Conservation (phyloP, 2,113 vertebrate species). For the Anolis sagrei region DNA sequence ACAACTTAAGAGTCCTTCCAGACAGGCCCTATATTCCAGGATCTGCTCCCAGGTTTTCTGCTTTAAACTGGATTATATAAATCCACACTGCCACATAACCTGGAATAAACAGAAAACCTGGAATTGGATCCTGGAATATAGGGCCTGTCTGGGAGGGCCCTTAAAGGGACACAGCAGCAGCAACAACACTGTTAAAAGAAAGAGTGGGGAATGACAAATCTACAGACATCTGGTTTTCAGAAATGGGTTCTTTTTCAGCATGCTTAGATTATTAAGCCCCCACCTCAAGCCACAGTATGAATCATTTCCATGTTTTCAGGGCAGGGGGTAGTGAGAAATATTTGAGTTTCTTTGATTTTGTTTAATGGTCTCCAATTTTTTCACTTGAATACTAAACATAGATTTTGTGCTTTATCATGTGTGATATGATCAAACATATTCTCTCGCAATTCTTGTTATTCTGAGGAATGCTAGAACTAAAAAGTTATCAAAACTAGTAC, state of each 20-base stretch:
- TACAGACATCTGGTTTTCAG: neutral
- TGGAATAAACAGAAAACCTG: too few relatives aligned
- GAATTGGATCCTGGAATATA: too few relatives aligned
- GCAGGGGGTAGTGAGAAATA: neutral
- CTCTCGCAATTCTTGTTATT: neutral
- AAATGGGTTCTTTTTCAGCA: neutral
- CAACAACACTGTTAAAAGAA: neutral
- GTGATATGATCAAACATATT: conserved; percentile 14
- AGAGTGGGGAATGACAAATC: neutral
- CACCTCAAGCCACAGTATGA: neutral
- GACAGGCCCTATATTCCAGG: too few relatives aligned
- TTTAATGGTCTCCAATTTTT: conserved; percentile 1
- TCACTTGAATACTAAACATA: conserved; percentile 17
- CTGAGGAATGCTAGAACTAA: neutral
- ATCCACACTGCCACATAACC: too few relatives aligned
- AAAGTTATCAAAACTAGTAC: neutral
- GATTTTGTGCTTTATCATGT: conserved; percentile 5
- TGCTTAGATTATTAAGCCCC: neutral
- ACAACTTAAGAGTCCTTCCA: too few relatives aligned
- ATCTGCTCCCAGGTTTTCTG: too few relatives aligned
- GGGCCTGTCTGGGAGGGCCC: too few relatives aligned
- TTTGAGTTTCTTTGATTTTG: conserved; percentile 13
- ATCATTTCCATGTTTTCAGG: neutral
- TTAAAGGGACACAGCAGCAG: neutral
- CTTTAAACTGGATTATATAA: too few relatives aligned